Base-by-base conservation (phyloP, 37 sponge, comb jelly and placozoan genomes). In the Agelas oroides region DNA sequence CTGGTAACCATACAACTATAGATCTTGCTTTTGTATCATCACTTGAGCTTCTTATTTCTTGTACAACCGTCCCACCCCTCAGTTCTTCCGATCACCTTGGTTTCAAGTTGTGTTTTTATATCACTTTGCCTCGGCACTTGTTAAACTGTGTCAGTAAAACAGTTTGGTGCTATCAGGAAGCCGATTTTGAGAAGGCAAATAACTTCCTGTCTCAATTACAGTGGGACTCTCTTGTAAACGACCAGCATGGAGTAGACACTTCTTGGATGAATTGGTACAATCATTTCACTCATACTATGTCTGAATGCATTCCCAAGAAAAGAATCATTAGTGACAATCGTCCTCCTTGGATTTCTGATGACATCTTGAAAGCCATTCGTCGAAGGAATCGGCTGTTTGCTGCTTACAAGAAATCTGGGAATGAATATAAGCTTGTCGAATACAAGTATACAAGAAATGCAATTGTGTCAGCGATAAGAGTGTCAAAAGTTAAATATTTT, bases 1-100 rank as follows among this genome's bases (percentile, higher is more conserved):
- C 54, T 18, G 73, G 53, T 5, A 37, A 53, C 30, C 55, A 3
- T 40, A 17, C 73, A 53, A 5, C 14, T 12, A 76, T 76, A 12
- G 76, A 76, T 25, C 39, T 76, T 32, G 76, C 35, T 3, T 59
- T 76, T 76, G 61, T 76, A 1, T 76, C 76, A n/a, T 28, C 30
- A 33, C 36, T 20, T 27, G 60, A 59, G 23, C 18, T 14, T 12
- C 14, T 76, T 15, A 13, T 8, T 59, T 30, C 5, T 25, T 76
- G 76, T 33, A 15, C 30, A 3, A 27, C 35, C 30, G 35, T 76
- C 23, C 76, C 76, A 25, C 76, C 32, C 6, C 35, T 76, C 1
- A 8, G 34, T 13, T 13, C 5, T 27, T 59, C 59, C 5, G 76
- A 76, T 23, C 76, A 76, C 25, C 61, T 28, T 31, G 76, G 76